Percentiles rank a stretch among this genome's conserved stretches.
These are phyloP conservation scores for Xiphophorus birchmanni DNA, from an alignment of 2,797 vertebrate genomes.

Conservation along the genomic window DNA sequence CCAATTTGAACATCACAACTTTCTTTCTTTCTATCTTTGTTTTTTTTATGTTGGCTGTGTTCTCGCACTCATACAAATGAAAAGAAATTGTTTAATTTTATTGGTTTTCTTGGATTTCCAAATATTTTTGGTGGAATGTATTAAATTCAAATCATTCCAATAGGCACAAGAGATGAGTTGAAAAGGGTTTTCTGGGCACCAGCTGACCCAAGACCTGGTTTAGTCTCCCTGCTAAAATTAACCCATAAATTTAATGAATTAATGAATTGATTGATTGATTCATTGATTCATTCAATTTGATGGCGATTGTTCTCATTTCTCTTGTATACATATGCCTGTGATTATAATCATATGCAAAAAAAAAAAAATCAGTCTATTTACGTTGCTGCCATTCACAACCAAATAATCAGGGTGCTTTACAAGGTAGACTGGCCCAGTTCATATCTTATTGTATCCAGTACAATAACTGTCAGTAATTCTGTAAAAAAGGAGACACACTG, in stretches of 20 bases:
- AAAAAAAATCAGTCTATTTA: not conserved
- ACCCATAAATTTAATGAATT: not conserved
- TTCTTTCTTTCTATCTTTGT: not conserved
- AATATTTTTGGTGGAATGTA: not conserved
- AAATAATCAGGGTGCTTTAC: not conserved
- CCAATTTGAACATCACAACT: not conserved
- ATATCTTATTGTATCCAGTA: not conserved
- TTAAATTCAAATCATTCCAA: not conserved
- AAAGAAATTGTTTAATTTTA: not conserved
- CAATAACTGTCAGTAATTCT: not conserved
- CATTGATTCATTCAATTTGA: too few relatives aligned
- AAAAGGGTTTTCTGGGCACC: not conserved
- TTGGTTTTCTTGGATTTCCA: conserved; percentile 4
- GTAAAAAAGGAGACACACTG: not conserved
- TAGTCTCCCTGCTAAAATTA: not conserved
- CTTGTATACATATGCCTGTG: not conserved
- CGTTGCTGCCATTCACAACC: not conserved
- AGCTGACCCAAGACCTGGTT: not conserved
- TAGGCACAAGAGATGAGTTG: not conserved
- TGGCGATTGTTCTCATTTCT: too few relatives aligned
- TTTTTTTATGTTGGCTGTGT: not conserved
- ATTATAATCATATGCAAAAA: not conserved
- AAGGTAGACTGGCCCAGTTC: not conserved
- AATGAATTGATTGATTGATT: too few relatives aligned
- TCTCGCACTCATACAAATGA: not conserved